These are phyloP conservation scores for Synergus japonicus DNA, from an alignment of 2,888 invertebrate genomes.

Conservation along the genomic window DNA sequence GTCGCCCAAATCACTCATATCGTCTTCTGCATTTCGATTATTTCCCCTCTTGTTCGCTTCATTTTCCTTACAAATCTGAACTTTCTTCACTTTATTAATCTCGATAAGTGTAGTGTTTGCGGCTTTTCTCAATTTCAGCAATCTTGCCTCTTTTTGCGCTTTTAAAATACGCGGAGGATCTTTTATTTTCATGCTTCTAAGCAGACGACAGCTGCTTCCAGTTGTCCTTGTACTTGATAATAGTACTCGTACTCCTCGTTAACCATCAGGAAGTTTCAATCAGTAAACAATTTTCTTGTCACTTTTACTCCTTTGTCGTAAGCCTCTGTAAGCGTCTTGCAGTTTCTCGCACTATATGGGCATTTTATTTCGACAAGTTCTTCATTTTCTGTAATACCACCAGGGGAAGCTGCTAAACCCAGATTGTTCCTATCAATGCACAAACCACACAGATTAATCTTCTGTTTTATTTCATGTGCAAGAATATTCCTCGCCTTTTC, in stretches of 20 bases:
- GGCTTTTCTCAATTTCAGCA: too few species aligned
- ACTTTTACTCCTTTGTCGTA: neutral
- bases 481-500: too few species aligned
- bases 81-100: too few species aligned
- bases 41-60: too few species aligned
- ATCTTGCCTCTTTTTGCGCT: neutral
- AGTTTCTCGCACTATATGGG: conserved; percentile 43
- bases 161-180: conserved; percentile 28
- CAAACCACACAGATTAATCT: too few species aligned
- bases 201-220: conserved; percentile 40
- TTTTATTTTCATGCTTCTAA: conserved; percentile 37
- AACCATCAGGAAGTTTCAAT: conserved; percentile 9
- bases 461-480: too few species aligned
- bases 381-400: conserved; percentile 46
- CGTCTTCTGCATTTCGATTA: too few species aligned
- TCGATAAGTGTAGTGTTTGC: too few species aligned
- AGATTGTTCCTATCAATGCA: too few species aligned
- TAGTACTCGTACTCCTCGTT: conserved; percentile 45
- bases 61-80: too few species aligned
- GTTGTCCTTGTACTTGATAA: conserved; percentile 50
- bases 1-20: too few species aligned
- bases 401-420: conserved; percentile 49
- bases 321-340: too few species aligned
- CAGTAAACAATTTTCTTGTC: neutral
- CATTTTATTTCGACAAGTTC: conserved; percentile 51